These are phyloP conservation scores for Drosophila ercepeae DNA, from an alignment of 1,140 invertebrate genomes.

Conservation along the genomic window DNA sequence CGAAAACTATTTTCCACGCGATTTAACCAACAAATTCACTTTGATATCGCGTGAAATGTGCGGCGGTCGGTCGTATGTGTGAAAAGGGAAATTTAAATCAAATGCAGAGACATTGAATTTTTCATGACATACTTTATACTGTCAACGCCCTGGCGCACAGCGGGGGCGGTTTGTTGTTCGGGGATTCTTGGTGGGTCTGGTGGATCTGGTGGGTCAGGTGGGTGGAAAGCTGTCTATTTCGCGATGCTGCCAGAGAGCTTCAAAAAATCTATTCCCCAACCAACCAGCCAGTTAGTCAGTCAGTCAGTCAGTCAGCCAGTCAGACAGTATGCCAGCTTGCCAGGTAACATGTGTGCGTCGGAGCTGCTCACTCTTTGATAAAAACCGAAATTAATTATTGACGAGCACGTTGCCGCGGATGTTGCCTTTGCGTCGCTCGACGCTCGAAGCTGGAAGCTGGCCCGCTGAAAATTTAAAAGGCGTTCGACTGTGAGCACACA, in stretches of 20 bases:
- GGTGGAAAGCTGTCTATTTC: constrained; percentile 55
- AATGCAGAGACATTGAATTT: constrained; percentile 72
- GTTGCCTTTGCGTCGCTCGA: constrained; percentile 23
- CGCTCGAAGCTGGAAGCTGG: neutral
- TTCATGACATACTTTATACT: constrained; percentile 71
- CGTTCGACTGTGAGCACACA: constrained; percentile 74
- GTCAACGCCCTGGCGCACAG: constrained; percentile 40
- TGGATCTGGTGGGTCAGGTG: constrained; percentile 1
- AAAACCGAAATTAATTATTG: constrained; percentile 82
- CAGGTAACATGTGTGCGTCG: constrained; percentile 23
- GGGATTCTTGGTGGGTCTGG: neutral
- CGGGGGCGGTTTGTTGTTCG: neutral
- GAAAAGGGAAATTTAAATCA: constrained; percentile 74
- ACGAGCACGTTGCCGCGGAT: constrained; percentile 51
- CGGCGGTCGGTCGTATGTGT: constrained; percentile 39
- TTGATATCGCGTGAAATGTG: constrained; percentile 59
- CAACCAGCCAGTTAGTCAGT: neutral
- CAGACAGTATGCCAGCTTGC: neutral
- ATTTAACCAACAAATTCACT: constrained; percentile 73
- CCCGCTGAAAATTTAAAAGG: constrained; percentile 76
- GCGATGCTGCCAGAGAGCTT: constrained; percentile 37
- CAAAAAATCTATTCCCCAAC: constrained; percentile 53
- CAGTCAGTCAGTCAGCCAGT: neutral
- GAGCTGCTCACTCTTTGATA: constrained; percentile 64
- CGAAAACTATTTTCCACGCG: constrained; percentile 72